These are phyloP conservation scores for Hemicrepidius hirtus DNA, from an alignment of 2,888 invertebrate species.

Conservation along the genomic window DNA sequence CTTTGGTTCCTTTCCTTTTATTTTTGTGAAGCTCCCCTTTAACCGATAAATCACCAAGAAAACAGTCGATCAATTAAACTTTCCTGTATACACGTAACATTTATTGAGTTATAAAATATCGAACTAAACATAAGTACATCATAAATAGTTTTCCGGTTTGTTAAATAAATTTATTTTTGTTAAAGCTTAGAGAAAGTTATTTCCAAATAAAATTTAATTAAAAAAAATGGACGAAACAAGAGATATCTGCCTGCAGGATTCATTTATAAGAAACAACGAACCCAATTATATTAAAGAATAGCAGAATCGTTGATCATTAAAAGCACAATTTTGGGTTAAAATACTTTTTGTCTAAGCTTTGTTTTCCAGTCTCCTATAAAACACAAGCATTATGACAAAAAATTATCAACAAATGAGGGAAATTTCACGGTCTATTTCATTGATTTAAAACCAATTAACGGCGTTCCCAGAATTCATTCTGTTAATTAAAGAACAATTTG, in stretches of 20 bases:
- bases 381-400: neutral
- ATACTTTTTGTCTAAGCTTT: neutral
- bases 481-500: slow-evolving; percentile 41
- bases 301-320: slow-evolving; percentile 13
- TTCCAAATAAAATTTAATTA: neutral
- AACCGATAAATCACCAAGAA: no score
- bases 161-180: no score
- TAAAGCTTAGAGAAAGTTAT: no score
- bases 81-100: no score
- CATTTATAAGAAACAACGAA: slow-evolving; percentile 21
- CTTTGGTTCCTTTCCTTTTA: no score
- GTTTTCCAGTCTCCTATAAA: neutral
- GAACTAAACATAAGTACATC: no score
- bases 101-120: no score
- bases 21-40: no score
- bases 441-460: slow-evolving; percentile 34
- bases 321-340: slow-evolving; percentile 1
- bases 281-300: slow-evolving; percentile 23
- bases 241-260: neutral
- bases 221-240: neutral
- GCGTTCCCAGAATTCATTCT: slow-evolving; percentile 31
- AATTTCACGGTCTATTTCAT: neutral
- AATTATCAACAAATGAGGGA: neutral
- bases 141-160: no score
- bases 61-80: no score